Evolutionary conservation across 2,113 vertebrate genomes (phyloP).

Genomic region (Crotalus helleri): DNA sequence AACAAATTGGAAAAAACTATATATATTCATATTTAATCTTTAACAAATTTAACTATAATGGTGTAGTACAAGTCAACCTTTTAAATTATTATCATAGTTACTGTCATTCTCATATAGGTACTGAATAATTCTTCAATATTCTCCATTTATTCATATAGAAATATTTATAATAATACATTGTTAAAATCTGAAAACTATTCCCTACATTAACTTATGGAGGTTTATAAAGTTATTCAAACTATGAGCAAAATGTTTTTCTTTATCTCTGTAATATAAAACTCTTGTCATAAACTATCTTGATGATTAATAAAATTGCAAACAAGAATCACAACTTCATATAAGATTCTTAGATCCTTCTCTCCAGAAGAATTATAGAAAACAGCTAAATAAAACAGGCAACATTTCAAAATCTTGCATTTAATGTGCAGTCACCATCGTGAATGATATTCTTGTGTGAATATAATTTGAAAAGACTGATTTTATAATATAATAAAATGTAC

Average conservation of each 20-base stretch:
- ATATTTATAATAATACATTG: background rate
- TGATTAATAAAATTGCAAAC: background rate
- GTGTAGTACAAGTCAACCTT: background rate
- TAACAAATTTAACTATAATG: background rate
- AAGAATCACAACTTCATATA: fast-evolving
- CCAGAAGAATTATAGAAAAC: background rate
- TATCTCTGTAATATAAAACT: background rate
- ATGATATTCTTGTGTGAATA: background rate
- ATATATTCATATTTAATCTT: background rate
- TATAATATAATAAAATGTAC: background rate
- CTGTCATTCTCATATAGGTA: background rate
- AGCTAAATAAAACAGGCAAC: background rate
- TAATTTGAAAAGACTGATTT: background rate
- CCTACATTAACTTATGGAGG: background rate
- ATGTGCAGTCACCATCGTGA: background rate
- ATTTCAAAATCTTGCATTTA: background rate
- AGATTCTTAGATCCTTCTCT: background rate
- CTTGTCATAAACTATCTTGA: background rate
- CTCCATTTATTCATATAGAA: background rate
- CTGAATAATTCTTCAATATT: background rate
- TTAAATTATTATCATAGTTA: background rate
- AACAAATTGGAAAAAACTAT: background rate
- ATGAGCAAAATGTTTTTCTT: background rate
- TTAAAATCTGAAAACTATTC: fast-evolving
- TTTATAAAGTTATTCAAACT: background rate